Evolutionary conservation across 2,113 vertebrate species (phyloP).

Genomic region (Heloderma charlesbogerti): DNA sequence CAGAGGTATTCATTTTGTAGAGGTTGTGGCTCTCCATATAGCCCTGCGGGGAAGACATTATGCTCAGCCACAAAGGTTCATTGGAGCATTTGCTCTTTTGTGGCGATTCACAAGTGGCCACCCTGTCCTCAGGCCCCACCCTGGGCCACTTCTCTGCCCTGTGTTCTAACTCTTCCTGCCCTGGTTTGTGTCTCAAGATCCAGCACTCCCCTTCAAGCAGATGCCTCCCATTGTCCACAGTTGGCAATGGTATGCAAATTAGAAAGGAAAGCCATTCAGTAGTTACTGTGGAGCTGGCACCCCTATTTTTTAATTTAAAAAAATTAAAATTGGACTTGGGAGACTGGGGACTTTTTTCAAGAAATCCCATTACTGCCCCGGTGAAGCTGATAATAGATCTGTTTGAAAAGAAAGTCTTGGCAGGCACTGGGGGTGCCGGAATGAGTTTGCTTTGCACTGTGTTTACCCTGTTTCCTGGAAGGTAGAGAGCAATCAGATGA

Average conservation of each 20-base stretch:
- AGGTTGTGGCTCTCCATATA: background rate
- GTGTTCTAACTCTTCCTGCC: background rate
- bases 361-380: slow-evolving; percentile 10
- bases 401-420: slow-evolving; percentile 32
- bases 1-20: background rate
- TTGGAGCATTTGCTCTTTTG: too few species aligned
- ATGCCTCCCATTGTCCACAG: background rate
- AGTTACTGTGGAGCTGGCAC: background rate
- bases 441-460: slow-evolving; percentile 24
- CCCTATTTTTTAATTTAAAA: slow-evolving; percentile 20
- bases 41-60: background rate
- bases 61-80: too few species aligned
- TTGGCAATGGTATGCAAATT: slow-evolving; percentile 4
- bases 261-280: background rate
- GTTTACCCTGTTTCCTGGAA: slow-evolving; percentile 58
- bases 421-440: slow-evolving; percentile 34
- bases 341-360: slow-evolving; percentile 26
- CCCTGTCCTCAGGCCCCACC: background rate
- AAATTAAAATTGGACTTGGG: background rate
- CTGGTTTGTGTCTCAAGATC: too few species aligned
- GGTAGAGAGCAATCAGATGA: slow-evolving; percentile 50
- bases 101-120: too few species aligned
- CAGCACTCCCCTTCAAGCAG: background rate
- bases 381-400: slow-evolving; percentile 1
- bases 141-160: background rate